phyloP scores from a whole-genome alignment of 2,113 vertebrate genomes.

The Choloepus hoffmanni region DNA sequence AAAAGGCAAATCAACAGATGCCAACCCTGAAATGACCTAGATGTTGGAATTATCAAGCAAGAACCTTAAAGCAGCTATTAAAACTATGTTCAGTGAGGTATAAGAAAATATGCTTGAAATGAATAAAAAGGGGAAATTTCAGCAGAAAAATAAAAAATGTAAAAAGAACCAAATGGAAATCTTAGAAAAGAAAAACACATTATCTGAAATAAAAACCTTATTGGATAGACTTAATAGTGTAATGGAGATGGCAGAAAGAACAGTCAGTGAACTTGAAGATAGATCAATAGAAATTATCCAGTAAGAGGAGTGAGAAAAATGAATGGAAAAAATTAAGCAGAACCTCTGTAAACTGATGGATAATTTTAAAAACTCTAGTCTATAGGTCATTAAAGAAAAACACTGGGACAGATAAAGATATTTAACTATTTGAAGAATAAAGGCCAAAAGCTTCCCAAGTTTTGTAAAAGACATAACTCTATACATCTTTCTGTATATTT shows the following conservation, averaged over 20 bases:
- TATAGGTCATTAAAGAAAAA: background rate
- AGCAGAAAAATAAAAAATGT: background rate
- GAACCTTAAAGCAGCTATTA: background rate
- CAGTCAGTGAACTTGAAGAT: background rate
- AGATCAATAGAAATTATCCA: slow-evolving; percentile 28
- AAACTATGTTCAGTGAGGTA: background rate
- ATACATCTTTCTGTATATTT: background rate
- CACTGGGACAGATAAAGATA: background rate
- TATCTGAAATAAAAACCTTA: background rate
- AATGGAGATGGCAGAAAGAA: background rate
- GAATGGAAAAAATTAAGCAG: background rate
- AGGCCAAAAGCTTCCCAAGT: background rate
- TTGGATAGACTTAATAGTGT: background rate
- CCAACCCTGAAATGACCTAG: background rate
- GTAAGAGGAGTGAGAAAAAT: background rate
- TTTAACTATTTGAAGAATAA: slow-evolving; percentile 19
- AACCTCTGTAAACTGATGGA: background rate
- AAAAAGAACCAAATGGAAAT: background rate
- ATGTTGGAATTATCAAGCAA: slow-evolving; percentile 5
- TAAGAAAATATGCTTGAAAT: slow-evolving; percentile 34
- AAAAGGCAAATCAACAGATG: slow-evolving; percentile 1
- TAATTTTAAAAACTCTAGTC: background rate
- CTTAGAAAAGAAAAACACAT: background rate
- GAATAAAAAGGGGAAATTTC: slow-evolving; percentile 24
- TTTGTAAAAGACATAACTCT: background rate